Base-by-base conservation (phyloP, 2,113 vertebrate genomes). In the Pitta sordida region DNA sequence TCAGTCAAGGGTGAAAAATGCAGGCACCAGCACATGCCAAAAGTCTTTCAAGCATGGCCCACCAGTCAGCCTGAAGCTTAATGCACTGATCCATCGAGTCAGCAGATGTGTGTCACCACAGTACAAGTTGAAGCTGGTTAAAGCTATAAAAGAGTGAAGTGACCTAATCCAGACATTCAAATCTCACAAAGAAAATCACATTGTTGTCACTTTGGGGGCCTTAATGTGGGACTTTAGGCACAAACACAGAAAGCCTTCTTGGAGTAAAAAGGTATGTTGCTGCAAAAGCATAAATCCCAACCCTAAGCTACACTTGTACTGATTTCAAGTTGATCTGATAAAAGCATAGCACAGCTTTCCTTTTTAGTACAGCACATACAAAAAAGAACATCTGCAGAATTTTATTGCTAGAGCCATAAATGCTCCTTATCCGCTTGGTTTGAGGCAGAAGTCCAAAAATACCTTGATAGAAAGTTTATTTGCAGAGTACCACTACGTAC, bases 1-100 rank as follows among this genome's bases (percentile, higher is more conserved):
- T 98, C 98, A 98, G 99, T 99, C 99, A 99, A 97, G 99, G 98
- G 98, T 99, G 98, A 98, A 99, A 98, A 98, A 98, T 98, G 98
- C 98, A 98, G 98, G 99, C 98, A 98, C 97, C 98, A 98, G 98
- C 98, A 98, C 98, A 98, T 98, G 99, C 98, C 99, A 99, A 98
- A 98, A 98, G 98, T 98, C 99, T 98, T 98, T 99, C 98, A 98
- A 99, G 98, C 98, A 98, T 98, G 98, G 98, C 98, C 98, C 98
- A 98, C 98, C 98, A 98, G 98, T 98, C 98, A 98, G 98, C 98
- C 98, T 97, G 83, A 96, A 98, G 98, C 97, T 96, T 96, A 93
- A 98, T 96, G 98, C 98, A 97, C 98, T 96, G 98, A 98, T 97
- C 97, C 97, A 97, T 97, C 96, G 97, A 98, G 97, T 98, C 98